These are phyloP conservation scores for Brachionus rotundiformis DNA, from an alignment of 1,140 invertebrate species.

Conservation along the genomic window DNA sequence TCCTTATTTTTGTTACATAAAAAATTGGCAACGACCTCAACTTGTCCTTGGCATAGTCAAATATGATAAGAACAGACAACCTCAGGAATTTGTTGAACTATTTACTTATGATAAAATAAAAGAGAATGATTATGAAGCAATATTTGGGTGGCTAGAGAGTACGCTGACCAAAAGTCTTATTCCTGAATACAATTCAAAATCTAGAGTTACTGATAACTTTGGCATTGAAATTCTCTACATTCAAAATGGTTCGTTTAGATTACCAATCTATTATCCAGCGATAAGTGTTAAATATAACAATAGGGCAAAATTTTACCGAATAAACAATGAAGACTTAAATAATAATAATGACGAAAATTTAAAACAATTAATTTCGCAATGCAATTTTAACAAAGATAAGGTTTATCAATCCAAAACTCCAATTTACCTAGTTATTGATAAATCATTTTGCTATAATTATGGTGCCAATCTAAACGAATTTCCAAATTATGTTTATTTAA, in stretches of 20 bases:
- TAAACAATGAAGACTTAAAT: constrained; percentile 8
- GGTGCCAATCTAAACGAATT: constrained; percentile 42
- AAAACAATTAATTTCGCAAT: constrained; percentile 4
- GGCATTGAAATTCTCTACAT: constrained; percentile 8
- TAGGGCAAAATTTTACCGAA: constrained; percentile 26
- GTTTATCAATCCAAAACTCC: constrained; percentile 18
- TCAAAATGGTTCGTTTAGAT: neutral
- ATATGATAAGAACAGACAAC: neutral
- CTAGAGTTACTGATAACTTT: neutral
- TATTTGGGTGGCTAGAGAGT: constrained; percentile 41
- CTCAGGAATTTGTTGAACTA: constrained; percentile 30
- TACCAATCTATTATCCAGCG: constrained; percentile 40
- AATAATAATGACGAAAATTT: neutral
- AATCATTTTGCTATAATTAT: constrained; percentile 42
- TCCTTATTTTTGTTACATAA: constrained; percentile 21
- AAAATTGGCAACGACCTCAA: constrained; percentile 26
- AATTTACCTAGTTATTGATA: constrained; percentile 34
- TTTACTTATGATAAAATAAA: constrained; percentile 14
- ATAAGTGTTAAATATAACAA: constrained; percentile 39
- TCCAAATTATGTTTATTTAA: constrained; percentile 33
- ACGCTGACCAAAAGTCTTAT: neutral
- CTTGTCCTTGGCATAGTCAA: constrained; percentile 31
- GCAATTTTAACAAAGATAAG: neutral
- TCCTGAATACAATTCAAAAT: neutral
- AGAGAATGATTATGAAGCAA: constrained; percentile 1